phyloP scores from a whole-genome alignment of 2,888 invertebrate genomes.

The Idaea biselata region DNA sequence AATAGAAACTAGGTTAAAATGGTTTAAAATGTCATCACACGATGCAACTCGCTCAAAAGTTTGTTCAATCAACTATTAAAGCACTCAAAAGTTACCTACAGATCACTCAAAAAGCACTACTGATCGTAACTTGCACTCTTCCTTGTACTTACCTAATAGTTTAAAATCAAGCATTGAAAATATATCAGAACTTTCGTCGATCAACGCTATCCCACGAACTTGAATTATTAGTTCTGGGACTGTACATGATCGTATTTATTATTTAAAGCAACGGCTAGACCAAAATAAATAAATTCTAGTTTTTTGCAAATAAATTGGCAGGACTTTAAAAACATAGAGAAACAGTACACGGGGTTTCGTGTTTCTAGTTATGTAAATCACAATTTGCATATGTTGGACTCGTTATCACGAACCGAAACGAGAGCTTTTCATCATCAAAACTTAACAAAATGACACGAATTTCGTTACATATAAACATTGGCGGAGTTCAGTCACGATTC shows the following conservation, averaged over 20 bases:
- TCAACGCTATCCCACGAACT: not conserved
- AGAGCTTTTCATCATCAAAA: constrained; percentile 33
- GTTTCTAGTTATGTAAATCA: constrained; percentile 28
- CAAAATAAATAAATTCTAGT: not conserved
- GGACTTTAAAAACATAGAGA: constrained; percentile 13
- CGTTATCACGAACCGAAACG: constrained; percentile 31
- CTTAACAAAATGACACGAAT: constrained; percentile 35
- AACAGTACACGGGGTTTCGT: constrained; percentile 16
- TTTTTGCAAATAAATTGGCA: not conserved
- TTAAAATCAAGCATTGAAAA: constrained; percentile 15
- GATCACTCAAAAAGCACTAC: constrained; percentile 27
- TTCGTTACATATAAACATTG: constrained; percentile 36
- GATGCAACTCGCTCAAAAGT: not conserved
- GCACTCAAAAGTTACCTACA: constrained; percentile 17
- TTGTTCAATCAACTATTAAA: constrained; percentile 19
- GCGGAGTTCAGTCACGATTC: constrained; percentile 31
- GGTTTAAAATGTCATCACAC: not conserved
- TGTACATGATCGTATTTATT: not conserved
- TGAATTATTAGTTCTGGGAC: not conserved
- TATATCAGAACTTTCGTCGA: not conserved
- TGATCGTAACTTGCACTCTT: constrained; percentile 25
- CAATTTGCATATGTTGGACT: constrained; percentile 31
- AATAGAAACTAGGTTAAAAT: not conserved
- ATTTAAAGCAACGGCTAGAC: not conserved
- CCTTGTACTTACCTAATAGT: constrained; percentile 14